phyloP scores from a whole-genome alignment of 2,888 invertebrate genomes.

The Lasioglossum calceatum region DNA sequence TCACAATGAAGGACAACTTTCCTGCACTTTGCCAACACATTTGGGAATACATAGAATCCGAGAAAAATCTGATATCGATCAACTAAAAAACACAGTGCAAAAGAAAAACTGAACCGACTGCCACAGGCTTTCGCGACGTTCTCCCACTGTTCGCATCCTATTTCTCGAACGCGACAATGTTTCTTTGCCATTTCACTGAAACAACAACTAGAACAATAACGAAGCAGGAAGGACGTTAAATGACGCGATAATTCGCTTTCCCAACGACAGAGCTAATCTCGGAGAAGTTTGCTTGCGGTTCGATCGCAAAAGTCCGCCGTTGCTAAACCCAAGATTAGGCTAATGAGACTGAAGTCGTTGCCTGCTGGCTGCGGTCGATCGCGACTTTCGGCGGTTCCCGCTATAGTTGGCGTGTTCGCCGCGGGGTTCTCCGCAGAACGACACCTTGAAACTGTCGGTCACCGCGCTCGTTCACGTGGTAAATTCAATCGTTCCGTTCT shows the following conservation, averaged over 20 bases:
- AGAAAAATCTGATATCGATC: not conserved
- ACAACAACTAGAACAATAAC: not conserved
- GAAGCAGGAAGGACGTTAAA: not conserved
- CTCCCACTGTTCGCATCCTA: not conserved
- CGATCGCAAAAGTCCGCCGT: not conserved
- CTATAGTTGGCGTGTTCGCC: not conserved
- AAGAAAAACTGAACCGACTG: no score
- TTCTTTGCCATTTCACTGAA: not conserved
- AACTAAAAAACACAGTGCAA: not conserved
- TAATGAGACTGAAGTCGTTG: not conserved
- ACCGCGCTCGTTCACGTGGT: conserved; percentile 40
- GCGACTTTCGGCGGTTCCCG: not conserved
- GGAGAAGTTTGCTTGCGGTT: not conserved
- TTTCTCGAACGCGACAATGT: not conserved
- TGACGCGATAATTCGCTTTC: not conserved
- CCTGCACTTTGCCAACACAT: not conserved
- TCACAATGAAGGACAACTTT: not conserved
- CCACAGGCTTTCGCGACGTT: no score
- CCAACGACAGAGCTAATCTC: not conserved
- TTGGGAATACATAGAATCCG: not conserved
- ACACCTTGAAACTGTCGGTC: conserved; percentile 32
- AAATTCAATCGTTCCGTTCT: conserved; percentile 58
- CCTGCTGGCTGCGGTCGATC: not conserved
- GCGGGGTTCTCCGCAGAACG: conserved; percentile 26
- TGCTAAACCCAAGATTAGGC: conserved; percentile 4